Evolutionary conservation across 2,113 vertebrate genomes (phyloP), one percentile per base, ranked within the genome.

Genomic region (Malurus elegans): DNA sequence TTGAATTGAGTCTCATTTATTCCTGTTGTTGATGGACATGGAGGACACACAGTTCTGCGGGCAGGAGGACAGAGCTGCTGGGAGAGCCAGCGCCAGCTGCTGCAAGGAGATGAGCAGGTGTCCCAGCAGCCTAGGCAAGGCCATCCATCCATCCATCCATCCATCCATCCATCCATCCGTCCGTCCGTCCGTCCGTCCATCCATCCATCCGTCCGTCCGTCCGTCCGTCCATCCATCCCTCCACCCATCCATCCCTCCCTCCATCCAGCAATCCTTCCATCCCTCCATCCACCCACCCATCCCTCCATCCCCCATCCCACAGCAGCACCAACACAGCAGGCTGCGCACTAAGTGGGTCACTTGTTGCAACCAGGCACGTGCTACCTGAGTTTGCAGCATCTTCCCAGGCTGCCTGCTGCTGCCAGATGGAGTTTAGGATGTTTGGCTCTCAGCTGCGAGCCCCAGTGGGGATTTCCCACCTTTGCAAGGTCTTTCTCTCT

Each of bases 81-180:
- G 40, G 42, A 73, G 10, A 66, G 28, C 14, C 19, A 12, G 20
- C 3, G 12, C 40, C 18, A 17, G n/a, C n/a, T 45, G 47, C 62
- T 3, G 0, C 0, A 3, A 53, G 62, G 29, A 13, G 14, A n/a
- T 0, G 1, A 65, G 18, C 1, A 6, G 48, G 58, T 20, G 24
- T 2, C 17, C 13, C 2, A 5, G n/a, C n/a, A 18, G 21, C 25
- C 40, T 16, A 2, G 1, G 0, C 2, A 0, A 54, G 24, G 36
- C 44, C 25, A 13, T 42, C 57, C 29, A 8, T 66, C 69, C 53
- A 14, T 50, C 24, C 24, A 50, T 50, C 48, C 24, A 48, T 48
- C 45, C 45, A 21, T n/a, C 45, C 19, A 47, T 20, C 45, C 45
- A 48, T 23, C 47, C 21, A 23, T 48, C 20, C n/a, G n/a, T n/a